These are phyloP conservation scores for Hypotaenidia okinawae DNA, from an alignment of 2,797 vertebrate species.

Conservation along the genomic window DNA sequence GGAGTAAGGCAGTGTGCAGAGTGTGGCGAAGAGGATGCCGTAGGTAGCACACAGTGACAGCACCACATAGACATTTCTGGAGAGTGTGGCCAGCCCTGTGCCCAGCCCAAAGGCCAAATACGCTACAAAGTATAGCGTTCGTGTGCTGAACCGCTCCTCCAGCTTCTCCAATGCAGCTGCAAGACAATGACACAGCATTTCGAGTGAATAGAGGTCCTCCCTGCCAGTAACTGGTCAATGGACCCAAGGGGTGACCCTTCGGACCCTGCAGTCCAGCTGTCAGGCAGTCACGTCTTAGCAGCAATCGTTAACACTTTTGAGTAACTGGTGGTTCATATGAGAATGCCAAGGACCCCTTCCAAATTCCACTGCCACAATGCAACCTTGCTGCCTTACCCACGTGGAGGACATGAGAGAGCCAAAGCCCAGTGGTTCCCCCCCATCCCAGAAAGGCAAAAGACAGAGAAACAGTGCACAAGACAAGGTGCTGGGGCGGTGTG, in stretches of 20 bases:
- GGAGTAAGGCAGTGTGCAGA: conserved; percentile 98
- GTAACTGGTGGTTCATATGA: accelerated
- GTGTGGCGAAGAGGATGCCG: conserved; percentile 94
- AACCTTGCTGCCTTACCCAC: background rate
- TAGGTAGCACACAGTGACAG: conserved; percentile 94
- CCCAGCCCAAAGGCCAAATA: conserved; percentile 95
- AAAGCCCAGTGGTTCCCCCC: background rate
- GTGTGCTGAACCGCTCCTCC: conserved; percentile 91
- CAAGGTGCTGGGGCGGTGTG: too few species aligned
- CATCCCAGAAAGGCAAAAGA: background rate
- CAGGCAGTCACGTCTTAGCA: background rate
- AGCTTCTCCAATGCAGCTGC: conserved; percentile 94
- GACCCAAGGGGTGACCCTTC: background rate
- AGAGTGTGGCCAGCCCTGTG: conserved; percentile 93
- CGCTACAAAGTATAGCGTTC: conserved; percentile 95
- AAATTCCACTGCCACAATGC: background rate
- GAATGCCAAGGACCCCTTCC: background rate
- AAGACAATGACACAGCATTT: background rate
- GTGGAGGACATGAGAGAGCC: background rate
- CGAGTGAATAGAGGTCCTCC: background rate
- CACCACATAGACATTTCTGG: conserved; percentile 92
- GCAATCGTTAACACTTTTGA: background rate
- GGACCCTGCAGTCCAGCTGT: background rate
- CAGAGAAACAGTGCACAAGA: background rate
- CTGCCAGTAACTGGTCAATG: accelerated